These are phyloP conservation scores for Odontocolon sp. DNA, from an alignment of 2,888 invertebrate genomes.

Conservation along the genomic window DNA sequence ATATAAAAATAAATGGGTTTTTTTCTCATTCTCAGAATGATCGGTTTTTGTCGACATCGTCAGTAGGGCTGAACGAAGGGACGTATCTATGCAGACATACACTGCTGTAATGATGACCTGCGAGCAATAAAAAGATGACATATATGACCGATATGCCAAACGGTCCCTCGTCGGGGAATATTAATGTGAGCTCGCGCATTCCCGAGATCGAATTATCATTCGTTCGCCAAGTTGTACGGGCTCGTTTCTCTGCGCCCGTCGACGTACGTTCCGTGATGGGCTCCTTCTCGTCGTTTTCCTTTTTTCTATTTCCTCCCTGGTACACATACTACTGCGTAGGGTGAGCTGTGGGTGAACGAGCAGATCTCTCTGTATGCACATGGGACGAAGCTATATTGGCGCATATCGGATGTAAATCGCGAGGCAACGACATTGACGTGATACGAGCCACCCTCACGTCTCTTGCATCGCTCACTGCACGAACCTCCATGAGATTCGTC, in stretches of 20 bases:
- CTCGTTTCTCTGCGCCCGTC: conserved; percentile 14
- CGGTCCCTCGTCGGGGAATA: conserved; percentile 45
- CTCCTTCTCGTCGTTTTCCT: conserved; percentile 1
- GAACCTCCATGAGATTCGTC: conserved; percentile 22
- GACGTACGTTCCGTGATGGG: neutral
- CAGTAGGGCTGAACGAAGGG: neutral
- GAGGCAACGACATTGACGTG: conserved; percentile 67
- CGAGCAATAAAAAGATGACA: conserved; percentile 18
- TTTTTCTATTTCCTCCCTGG: conserved; percentile 21
- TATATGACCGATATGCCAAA: conserved; percentile 31
- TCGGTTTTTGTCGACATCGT: neutral
- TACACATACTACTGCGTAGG: neutral
- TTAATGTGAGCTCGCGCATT: conserved; percentile 36
- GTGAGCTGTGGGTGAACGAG: conserved; percentile 1
- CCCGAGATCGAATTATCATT: conserved; percentile 43
- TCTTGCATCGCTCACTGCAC: conserved; percentile 60
- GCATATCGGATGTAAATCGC: conserved; percentile 70
- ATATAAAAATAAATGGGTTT: too few relatives aligned
- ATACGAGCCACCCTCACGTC: conserved; percentile 62
- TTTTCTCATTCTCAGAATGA: neutral
- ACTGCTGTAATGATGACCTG: neutral
- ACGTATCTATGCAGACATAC: neutral
- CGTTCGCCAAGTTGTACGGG: conserved; percentile 18
- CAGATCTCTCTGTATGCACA: conserved; percentile 45
- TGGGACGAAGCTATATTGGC: conserved; percentile 57